Evolutionary conservation across 2,113 vertebrate genomes (phyloP), one percentile per base, ranked within the genome.

Genomic region (Corydoras maculifer): DNA sequence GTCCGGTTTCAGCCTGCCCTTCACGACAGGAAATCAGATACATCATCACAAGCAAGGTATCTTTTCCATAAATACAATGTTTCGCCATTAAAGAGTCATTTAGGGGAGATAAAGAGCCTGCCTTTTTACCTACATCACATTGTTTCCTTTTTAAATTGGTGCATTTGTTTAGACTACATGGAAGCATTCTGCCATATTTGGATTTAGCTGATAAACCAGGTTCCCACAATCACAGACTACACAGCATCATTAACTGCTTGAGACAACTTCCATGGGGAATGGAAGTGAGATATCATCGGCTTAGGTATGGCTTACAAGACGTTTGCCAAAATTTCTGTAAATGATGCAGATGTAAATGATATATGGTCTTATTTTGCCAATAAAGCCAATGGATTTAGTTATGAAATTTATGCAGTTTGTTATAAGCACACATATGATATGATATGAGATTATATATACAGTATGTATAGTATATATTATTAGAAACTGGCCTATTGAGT

Each of bases 1-100:
- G 53, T 81, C 74, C 31, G 50, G 79, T 78, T 81, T 78, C 79
- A 73, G 69, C 64, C 35, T 74, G 72, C 65, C 74, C 71, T 78
- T 75, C 74, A 51, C 67, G 61, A 73, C 70, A 73, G 70, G 79
- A 76, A 78, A 80, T 58, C 68, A 66, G 79, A 81, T 81, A 78
- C 57, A 58, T 78, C 71, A 71, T 68, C 71, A 65, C 59, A 58
- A 48, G 50, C 15, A 57, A 25, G 50, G 58, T 65, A 50, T 35
- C 48, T 62, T 65, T 77, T 65, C 54, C 63, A 64, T 32, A 12
- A 53, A 53, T 14, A 53, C 51, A 53, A 10, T 53, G 51, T 53
- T 53, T 14, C 13, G 9, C 9, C 51, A 12, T 53, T 12, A 53
- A 12, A 53, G 3, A 53, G 51, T 53, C 51, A 3, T 67, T 61